Conservation (phyloP, 2,797 vertebrate genomes). For the Numenius phaeopus region DNA sequence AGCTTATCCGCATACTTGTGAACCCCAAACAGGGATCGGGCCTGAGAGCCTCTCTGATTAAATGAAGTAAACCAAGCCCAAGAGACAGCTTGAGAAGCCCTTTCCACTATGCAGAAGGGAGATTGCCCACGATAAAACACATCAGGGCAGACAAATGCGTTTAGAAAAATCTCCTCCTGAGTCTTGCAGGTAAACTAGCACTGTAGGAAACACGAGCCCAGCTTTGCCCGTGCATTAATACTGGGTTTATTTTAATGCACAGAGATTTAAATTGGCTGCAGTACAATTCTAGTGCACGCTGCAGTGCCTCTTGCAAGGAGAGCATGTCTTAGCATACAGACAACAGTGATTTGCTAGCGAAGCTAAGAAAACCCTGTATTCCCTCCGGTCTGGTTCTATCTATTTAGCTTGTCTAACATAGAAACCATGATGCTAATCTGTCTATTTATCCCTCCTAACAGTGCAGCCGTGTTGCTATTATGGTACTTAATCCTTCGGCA, state of each 20-base stretch:
- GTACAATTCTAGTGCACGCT: not conserved
- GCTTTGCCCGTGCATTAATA: not conserved
- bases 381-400: constrained; percentile 49
- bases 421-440: constrained; percentile 43
- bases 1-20: constrained; percentile 62
- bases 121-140: not conserved
- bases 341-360: not conserved
- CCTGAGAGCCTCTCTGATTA: not conserved
- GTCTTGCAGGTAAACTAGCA: not conserved
- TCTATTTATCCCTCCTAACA: constrained; percentile 52
- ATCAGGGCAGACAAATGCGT: not conserved
- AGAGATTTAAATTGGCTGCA: constrained; percentile 5
- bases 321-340: not conserved
- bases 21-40: constrained; percentile 5
- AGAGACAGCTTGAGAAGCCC: not conserved
- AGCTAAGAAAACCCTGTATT: constrained; percentile 13
- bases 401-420: constrained; percentile 39
- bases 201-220: not conserved
- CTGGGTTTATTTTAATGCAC: not conserved
- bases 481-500: constrained; percentile 48
- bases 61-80: not conserved
- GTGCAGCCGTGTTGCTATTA: constrained; percentile 48
- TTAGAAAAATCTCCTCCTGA: not conserved
- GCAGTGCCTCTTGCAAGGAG: not conserved
- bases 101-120: not conserved